Base-by-base conservation (phyloP, 2,888 invertebrate species). In the Macrosoma leucophasiata region DNA sequence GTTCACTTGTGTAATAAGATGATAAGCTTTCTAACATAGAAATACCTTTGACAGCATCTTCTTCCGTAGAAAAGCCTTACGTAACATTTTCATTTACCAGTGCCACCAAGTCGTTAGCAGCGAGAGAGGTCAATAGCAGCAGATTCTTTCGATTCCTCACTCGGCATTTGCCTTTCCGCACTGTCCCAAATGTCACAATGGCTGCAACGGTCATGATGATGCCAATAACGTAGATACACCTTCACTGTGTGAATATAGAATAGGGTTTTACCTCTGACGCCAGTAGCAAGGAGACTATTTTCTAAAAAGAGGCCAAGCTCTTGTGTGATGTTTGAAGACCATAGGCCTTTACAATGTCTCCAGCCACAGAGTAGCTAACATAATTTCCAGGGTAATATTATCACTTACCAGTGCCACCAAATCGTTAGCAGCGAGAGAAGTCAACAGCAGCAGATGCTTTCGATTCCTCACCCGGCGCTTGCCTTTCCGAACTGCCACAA, bases 141-240 rank as follows among this genome's bases (percentile, higher is more conserved):
- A 93, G 86, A 71, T 95, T 94, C 64, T 94, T 93, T 46, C 90
- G 87, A 63, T 94, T 94, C 55, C 93, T 85, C 21, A 90, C 87
- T 58, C 89, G 88, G 48, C 89, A 86, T 68, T 92, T 91, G 0
- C 89, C 89, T 41, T 88, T 86, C 52, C 90, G 84, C 52, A 95
- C 84, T n/a, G n/a, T n/a, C n/a, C n/a, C n/a, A n/a, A n/a, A n/a
- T 44, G 92, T 91, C 31, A 90, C 74, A 30, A 95, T 85, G 4
- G 94, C 94, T n/a, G 90, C 85, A 6, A 90, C 81, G 58, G 94
- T 95, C 3, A 93, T 94, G 13, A 90, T 49, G 18, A 91, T 89
- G 1, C 94, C 94, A 10, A 90, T 68, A 3, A 86, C 63, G 55
- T 90, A 92, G 48, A 86, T 87, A n/a, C 36, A 86, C 66, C 23